A percentile compares a stretch with the other conserved stretches of the same genome.
Evolutionary conservation across 2,113 vertebrate genomes (phyloP).

Genomic region (Illadopsis cleaveri): DNA sequence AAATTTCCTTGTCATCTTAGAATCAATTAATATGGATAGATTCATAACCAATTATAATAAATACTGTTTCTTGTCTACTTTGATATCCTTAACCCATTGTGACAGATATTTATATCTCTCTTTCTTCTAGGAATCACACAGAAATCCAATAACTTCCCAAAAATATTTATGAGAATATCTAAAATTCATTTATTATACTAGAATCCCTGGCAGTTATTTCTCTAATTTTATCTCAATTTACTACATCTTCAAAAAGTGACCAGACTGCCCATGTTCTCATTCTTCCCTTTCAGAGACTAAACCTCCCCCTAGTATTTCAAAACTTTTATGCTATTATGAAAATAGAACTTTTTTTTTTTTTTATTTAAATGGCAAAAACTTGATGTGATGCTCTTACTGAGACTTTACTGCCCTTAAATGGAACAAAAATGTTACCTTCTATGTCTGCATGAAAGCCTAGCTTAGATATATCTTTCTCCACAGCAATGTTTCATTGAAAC

Average conservation of each 20-base stretch:
- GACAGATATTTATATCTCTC: not conserved
- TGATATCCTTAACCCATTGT: not conserved
- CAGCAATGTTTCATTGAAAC: not conserved
- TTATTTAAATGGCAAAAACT: not conserved
- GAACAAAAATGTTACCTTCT: not conserved
- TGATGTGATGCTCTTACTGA: not conserved
- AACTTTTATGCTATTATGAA: not conserved
- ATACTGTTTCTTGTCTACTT: not conserved
- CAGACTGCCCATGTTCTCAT: not conserved
- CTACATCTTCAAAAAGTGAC: not conserved
- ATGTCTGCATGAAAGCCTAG: not conserved
- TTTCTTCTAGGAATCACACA: not conserved
- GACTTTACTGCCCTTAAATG: not conserved
- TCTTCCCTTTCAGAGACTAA: not conserved
- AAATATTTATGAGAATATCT: not conserved
- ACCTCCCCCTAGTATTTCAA: rapidly evolving
- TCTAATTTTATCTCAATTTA: not conserved
- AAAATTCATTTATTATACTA: not conserved
- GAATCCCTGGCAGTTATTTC: not conserved
- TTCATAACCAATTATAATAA: not conserved
- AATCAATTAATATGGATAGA: not conserved
- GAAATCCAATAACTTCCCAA: not conserved
- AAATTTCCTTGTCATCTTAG: not conserved
- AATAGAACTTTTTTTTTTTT: not conserved
- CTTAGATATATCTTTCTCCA: not conserved